These are phyloP conservation scores for Calosoma granatense DNA, from an alignment of 1,140 invertebrate species.

Conservation along the genomic window DNA sequence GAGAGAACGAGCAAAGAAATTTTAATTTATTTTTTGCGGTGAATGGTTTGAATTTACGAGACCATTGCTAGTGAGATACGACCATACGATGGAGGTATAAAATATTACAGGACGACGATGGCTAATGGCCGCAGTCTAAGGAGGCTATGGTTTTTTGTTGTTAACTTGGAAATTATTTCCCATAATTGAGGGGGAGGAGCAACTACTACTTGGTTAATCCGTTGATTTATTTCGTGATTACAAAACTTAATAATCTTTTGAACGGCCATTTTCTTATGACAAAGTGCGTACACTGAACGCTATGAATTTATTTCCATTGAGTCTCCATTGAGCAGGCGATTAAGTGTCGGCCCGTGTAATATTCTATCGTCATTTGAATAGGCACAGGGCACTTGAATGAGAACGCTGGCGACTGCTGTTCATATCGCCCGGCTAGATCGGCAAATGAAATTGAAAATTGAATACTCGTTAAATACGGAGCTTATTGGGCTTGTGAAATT, in stretches of 20 bases:
- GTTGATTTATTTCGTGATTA: conserved; percentile 5
- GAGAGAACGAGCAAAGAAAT: neutral
- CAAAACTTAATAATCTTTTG: conserved; percentile 9
- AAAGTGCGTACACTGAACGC: neutral
- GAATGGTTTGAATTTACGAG: conserved; percentile 3
- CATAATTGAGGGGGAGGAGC: conserved; percentile 1
- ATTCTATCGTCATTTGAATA: neutral
- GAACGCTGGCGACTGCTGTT: neutral
- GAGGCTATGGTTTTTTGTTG: neutral
- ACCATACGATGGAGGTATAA: no score
- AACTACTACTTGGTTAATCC: conserved; percentile 2
- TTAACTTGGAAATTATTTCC: conserved; percentile 2
- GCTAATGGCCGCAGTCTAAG: neutral
- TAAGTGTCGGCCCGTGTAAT: neutral
- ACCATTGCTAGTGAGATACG: no score
- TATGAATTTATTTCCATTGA: neutral
- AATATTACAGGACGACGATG: neutral
- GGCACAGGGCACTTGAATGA: no score
- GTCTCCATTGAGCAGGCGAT: neutral
- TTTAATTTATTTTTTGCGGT: conserved; percentile 6
- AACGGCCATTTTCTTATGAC: conserved; percentile 4
- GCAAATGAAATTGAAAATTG: neutral
- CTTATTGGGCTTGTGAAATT: neutral
- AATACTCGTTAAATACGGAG: neutral
- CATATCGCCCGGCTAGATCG: neutral